Percentiles rank a stretch among this genome's conserved stretches.
These are phyloP conservation scores for Gavia stellata DNA, from an alignment of 2,113 vertebrate species.

Conservation along the genomic window DNA sequence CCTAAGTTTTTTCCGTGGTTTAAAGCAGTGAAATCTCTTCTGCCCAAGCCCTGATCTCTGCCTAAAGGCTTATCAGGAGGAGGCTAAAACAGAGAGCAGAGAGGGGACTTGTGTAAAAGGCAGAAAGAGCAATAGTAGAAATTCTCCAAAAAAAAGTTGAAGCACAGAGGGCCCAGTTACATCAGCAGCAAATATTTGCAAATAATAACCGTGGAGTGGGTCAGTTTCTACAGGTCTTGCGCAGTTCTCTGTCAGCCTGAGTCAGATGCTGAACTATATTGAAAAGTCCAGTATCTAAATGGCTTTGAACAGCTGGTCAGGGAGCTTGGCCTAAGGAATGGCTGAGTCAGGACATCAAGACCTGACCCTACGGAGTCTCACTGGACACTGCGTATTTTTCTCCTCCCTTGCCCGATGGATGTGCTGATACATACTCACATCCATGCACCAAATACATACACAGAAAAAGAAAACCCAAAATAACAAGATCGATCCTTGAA, in stretches of 20 bases:
- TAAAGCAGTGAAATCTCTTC: background rate
- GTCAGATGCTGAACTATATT: background rate
- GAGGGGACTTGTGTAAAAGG: background rate
- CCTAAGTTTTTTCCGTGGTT: background rate
- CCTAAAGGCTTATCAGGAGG: background rate
- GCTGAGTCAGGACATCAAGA: background rate
- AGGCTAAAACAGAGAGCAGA: background rate
- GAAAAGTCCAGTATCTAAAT: background rate
- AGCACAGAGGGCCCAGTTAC: background rate
- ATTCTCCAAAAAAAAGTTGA: background rate
- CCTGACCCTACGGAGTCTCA: background rate
- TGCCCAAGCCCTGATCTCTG: background rate
- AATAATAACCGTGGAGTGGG: background rate
- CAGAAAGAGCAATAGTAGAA: background rate
- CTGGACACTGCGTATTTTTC: background rate
- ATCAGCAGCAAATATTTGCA: background rate
- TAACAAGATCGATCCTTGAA: background rate
- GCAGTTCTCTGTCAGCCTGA: background rate
- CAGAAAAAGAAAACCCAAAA: rapidly evolving
- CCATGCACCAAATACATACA: background rate
- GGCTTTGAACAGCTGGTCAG: background rate
- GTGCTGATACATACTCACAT: background rate
- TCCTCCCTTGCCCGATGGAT: background rate
- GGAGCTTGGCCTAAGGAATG: background rate
- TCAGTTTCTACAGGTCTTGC: background rate